Conservation (phyloP, 1,140 invertebrate genomes). For the Pectinophora gossypiella region DNA sequence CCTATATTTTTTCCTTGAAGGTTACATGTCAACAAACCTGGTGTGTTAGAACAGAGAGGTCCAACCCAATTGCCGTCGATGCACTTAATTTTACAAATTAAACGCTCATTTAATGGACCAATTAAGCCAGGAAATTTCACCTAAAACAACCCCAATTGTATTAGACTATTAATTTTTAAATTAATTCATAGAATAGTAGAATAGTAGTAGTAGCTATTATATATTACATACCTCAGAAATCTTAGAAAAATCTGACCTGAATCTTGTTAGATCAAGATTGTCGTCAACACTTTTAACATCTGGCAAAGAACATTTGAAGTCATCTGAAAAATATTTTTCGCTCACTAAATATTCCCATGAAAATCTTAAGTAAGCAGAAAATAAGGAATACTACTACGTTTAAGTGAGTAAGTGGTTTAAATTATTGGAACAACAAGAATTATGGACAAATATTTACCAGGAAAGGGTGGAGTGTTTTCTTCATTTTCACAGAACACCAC, state of each 20-base stretch:
- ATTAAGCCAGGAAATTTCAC: slow-evolving; percentile 81
- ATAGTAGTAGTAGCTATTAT: too few relatives aligned
- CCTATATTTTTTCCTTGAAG: too few relatives aligned
- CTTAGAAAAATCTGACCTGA: slow-evolving; percentile 65
- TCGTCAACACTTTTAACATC: slow-evolving; percentile 60
- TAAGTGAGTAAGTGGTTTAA: too few relatives aligned
- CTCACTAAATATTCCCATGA: not conserved
- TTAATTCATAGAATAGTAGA: too few relatives aligned
- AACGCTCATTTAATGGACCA: slow-evolving; percentile 79
- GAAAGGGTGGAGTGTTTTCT: not conserved
- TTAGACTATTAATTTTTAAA: too few relatives aligned
- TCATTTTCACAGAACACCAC: not conserved
- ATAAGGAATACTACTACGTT: not conserved
- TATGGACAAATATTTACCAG: too few relatives aligned
- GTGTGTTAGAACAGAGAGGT: slow-evolving; percentile 70
- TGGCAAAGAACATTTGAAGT: slow-evolving; percentile 66
- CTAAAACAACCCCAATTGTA: too few relatives aligned
- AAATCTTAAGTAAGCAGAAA: not conserved
- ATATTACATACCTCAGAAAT: slow-evolving; percentile 59
- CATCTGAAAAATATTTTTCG: slow-evolving; percentile 43
- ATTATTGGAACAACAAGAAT: too few relatives aligned
- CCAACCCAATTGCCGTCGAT: slow-evolving; percentile 88
- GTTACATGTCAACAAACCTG: too few relatives aligned
- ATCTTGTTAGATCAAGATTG: slow-evolving; percentile 59
- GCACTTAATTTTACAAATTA: slow-evolving; percentile 88